These are phyloP conservation scores for Patagioenas fasciata DNA, from an alignment of 2,113 vertebrate species.

Conservation along the genomic window DNA sequence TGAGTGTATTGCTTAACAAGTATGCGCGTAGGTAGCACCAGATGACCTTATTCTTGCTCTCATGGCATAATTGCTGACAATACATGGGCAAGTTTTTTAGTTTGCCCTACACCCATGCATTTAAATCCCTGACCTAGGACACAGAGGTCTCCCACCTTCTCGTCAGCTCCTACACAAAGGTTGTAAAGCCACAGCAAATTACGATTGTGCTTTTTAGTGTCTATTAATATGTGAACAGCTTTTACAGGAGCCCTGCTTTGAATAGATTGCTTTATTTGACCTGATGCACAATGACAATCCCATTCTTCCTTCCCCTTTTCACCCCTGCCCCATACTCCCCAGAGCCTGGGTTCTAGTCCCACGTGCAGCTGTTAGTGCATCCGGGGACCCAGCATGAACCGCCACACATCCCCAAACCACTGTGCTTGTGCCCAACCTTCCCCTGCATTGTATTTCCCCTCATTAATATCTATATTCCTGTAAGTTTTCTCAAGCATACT, in stretches of 20 bases:
- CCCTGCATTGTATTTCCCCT: not conserved
- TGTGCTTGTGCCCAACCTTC: not conserved
- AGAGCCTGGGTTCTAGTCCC: not conserved
- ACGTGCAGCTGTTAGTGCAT: rapidly evolving
- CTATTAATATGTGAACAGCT: not conserved
- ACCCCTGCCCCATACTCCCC: rapidly evolving
- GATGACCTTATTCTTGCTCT: not conserved
- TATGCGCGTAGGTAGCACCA: not conserved
- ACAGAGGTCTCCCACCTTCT: not conserved
- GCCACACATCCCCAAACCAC: not conserved
- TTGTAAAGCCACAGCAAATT: not conserved
- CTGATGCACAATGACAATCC: not conserved
- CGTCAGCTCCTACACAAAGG: not conserved
- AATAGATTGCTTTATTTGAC: not conserved
- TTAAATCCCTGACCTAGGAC: not conserved
- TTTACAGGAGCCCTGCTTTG: not conserved
- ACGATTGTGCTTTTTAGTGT: not conserved
- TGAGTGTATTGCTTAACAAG: not conserved
- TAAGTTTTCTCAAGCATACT: not conserved
- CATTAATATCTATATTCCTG: not conserved
- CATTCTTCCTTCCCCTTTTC: not conserved
- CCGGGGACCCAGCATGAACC: not conserved
- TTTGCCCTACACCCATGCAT: not conserved
- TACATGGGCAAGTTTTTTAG: not conserved
- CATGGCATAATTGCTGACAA: not conserved